Conservation (phyloP, 1,140 invertebrate species). For the Gerris buenoi region DNA sequence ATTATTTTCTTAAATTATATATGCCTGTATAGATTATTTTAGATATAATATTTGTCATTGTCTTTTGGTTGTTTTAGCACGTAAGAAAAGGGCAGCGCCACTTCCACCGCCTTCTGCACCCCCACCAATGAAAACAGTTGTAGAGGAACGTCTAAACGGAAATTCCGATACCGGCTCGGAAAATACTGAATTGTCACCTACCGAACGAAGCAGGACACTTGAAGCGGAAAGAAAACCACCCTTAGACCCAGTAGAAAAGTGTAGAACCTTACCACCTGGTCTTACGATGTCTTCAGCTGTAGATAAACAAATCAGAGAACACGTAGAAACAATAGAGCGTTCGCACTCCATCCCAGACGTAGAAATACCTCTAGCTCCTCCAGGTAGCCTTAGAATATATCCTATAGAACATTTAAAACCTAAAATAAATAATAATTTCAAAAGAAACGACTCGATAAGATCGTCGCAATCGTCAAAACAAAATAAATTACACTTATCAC, state of each 20-base stretch:
- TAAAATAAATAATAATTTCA: background rate
- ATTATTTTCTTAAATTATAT: too few relatives aligned
- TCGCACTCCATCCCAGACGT: background rate
- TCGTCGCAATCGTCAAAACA: background rate
- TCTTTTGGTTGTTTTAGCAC: constrained; percentile 15
- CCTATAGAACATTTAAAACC: too few relatives aligned
- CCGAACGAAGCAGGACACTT: background rate
- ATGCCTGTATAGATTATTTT: too few relatives aligned
- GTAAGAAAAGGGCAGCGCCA: constrained; percentile 24
- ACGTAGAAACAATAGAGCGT: too few relatives aligned
- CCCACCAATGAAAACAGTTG: constrained; percentile 16
- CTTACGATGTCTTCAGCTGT: background rate
- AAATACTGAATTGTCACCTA: background rate
- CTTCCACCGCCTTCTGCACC: background rate
- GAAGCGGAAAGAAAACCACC: background rate
- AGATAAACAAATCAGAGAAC: too few relatives aligned
- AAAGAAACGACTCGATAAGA: background rate
- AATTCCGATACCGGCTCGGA: too few relatives aligned
- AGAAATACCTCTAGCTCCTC: too few relatives aligned
- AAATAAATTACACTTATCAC: background rate
- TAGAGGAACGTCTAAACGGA: constrained; percentile 17
- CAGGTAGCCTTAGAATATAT: background rate
- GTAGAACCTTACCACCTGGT: background rate
- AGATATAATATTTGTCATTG: background rate
- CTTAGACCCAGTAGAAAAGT: background rate